Evolutionary conservation across 2,113 vertebrate genomes (phyloP).

Genomic region (Cichladusa arquata): DNA sequence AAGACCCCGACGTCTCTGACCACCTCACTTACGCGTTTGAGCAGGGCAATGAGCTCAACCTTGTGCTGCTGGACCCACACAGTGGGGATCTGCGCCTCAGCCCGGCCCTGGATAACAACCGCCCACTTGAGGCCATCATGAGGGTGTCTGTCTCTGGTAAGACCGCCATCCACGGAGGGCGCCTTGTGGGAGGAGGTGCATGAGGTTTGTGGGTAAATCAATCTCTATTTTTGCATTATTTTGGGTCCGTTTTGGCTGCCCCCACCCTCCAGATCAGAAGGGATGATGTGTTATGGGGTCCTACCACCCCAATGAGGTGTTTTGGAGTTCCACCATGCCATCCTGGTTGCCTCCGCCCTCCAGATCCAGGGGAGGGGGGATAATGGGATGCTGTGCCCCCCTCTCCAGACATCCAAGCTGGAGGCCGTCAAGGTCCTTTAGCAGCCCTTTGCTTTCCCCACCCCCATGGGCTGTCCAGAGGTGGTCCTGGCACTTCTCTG

Average conservation of each 20-base stretch:
- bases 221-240: background rate
- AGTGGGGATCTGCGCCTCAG: slow-evolving; percentile 91
- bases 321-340: background rate
- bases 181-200: fast-evolving
- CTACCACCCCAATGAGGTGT: background rate
- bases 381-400: background rate
- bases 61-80: slow-evolving; percentile 88
- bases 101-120: slow-evolving; percentile 90
- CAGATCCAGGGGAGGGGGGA: too few species aligned
- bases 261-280: background rate
- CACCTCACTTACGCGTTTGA: slow-evolving; percentile 87
- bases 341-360: background rate
- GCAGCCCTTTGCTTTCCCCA: background rate
- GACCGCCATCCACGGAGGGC: background rate
- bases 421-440: background rate
- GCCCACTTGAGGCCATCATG: slow-evolving; percentile 94
- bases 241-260: background rate
- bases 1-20: slow-evolving; percentile 89
- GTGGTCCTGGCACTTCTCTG: background rate
- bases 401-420: background rate
- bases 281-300: background rate
- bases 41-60: slow-evolving; percentile 89
- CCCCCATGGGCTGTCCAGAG: too few species aligned
- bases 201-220: background rate
- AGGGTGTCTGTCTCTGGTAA: slow-evolving; percentile 92